Evolutionary conservation across 1,140 invertebrate genomes (phyloP).

Genomic region (Sinella curviseta): DNA sequence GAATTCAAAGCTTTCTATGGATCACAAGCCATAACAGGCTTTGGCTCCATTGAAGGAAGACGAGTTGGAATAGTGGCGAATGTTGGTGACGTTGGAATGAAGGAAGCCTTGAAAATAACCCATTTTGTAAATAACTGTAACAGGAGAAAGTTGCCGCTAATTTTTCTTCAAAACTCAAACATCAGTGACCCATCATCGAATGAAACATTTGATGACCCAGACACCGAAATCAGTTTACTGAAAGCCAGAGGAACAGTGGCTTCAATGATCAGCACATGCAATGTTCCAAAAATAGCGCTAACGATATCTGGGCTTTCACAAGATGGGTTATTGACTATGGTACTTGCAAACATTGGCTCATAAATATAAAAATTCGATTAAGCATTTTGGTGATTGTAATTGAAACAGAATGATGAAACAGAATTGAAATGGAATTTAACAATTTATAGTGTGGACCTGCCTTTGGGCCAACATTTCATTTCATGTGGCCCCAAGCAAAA

Average conservation of each 20-base stretch:
- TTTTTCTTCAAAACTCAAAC: constrained; percentile 68
- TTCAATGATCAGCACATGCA: constrained; percentile 65
- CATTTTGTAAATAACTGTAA: constrained; percentile 70
- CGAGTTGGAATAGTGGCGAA: constrained; percentile 65
- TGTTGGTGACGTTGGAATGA: constrained; percentile 69
- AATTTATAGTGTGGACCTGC: constrained; percentile 46
- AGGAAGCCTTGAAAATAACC: constrained; percentile 63
- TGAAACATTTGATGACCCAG: constrained; percentile 40
- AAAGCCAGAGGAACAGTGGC: constrained; percentile 72
- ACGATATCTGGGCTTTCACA: constrained; percentile 60
- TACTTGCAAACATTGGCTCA: too few relatives aligned
- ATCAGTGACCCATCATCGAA: constrained; percentile 56
- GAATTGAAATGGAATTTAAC: neutral
- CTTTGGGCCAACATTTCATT: constrained; percentile 45
- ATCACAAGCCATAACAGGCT: constrained; percentile 66
- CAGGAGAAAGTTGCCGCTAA: constrained; percentile 64
- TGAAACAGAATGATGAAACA: neutral
- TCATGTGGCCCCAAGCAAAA: constrained; percentile 45
- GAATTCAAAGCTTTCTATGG: constrained; percentile 69
- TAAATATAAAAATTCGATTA: neutral
- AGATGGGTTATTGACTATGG: constrained; percentile 62
- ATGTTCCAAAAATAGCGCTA: constrained; percentile 66
- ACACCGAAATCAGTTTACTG: constrained; percentile 67
- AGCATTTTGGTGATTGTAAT: neutral
- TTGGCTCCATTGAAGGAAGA: constrained; percentile 62